Evolutionary conservation across 2,888 invertebrate genomes (phyloP), one percentile per base, ranked within the genome.

Genomic region (Loripinus fragilis): DNA sequence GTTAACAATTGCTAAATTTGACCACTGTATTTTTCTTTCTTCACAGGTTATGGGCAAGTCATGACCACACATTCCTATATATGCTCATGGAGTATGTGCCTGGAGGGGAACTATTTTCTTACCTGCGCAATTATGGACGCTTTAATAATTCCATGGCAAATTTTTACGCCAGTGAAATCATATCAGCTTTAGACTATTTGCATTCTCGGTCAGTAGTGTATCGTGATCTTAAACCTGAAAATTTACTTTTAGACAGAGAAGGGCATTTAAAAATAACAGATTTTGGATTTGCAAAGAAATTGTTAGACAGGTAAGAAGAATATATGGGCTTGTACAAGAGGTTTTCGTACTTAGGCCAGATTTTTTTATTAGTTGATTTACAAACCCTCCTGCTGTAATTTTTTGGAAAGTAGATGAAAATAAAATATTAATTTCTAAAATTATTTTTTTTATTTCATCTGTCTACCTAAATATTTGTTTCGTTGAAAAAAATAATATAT

Each of bases 221-320:
- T 87, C 85, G 94, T 77, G 94, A 93, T 86, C 86, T 94, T 38
- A 94, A 94, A 83, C 93, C 93, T 0, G 99, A 99, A 94, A 99
- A 99, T 93, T 94, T 99, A 73, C 95, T 99, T 28, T 95, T 99
- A 69, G 98, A 98, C 90, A 95, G 95, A 86, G 97, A 98, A 88
- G 99, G 99, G 0, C 99, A 99, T 94, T 94, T 99, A 90, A 99
- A 98, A 94, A 97, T 99, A 89, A 99, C 98, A 12, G 99, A 99
- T 94, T 99, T 99, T 93, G 99, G 99, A 17, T 99, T 99, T 93
- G 98, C 99, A 64, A 99, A 99, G 94, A 97, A 97, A 91, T 94
- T 99, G 66, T 96, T 96, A 1, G 99, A 99, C 94, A 96, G 96
- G 96, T 96, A 88, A 80, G 90, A n/a, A n/a, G n/a, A n/a, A n/a